Conservation (phyloP, 1,140 invertebrate species). For the Magallana angulata region DNA sequence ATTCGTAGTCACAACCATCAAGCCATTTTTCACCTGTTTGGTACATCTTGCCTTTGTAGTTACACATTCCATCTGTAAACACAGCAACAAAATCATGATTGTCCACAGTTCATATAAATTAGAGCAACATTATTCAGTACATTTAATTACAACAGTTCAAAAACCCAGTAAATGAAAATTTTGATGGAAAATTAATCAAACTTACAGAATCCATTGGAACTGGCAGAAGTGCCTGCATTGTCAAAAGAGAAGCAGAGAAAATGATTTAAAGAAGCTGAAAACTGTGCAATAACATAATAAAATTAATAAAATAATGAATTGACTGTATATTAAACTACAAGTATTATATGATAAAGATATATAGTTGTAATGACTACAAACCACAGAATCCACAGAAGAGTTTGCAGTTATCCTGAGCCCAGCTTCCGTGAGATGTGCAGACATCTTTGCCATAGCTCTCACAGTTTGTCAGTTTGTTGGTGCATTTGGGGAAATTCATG, state of each 20-base stretch:
- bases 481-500: conserved; percentile 35
- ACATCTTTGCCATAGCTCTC: conserved; percentile 47
- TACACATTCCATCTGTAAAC: conserved; percentile 53
- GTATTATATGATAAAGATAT: too few relatives aligned
- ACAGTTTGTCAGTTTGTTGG: conserved; percentile 53
- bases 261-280: too few relatives aligned
- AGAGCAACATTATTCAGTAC: neutral
- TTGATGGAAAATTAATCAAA: neutral
- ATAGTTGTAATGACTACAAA: conserved; percentile 23
- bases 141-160: neutral
- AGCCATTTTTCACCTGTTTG: conserved; percentile 59
- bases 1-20: conserved; percentile 68
- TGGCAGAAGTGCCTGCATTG: conserved; percentile 33
- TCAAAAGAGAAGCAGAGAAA: neutral
- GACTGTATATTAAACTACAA: too few relatives aligned
- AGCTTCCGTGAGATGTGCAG: conserved; percentile 41
- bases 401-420: conserved; percentile 65
- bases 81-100: conserved; percentile 4
- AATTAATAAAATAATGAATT: too few relatives aligned
- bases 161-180: neutral
- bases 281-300: too few relatives aligned
- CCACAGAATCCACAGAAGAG: conserved; percentile 66
- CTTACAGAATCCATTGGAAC: conserved; percentile 52
- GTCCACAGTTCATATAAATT: neutral
- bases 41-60: conserved; percentile 63